phyloP scores from a whole-genome alignment of 2,797 vertebrate genomes.

The Tragopan temminckii region DNA sequence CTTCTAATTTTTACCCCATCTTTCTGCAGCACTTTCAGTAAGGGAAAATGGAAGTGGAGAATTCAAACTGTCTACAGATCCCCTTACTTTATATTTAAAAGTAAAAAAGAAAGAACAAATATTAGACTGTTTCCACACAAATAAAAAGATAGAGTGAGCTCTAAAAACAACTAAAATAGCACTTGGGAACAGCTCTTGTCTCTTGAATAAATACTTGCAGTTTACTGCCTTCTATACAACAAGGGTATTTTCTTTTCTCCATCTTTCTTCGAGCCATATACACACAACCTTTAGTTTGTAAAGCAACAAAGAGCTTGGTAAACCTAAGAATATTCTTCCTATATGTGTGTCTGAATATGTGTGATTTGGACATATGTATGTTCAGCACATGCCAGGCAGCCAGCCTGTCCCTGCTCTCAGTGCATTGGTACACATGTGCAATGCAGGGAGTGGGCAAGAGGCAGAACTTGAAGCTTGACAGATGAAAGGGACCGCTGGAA shows the following conservation, averaged over 20 bases:
- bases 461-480: background rate
- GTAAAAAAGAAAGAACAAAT: slow-evolving; percentile 16
- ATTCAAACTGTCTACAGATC: slow-evolving; percentile 1
- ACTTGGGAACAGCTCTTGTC: slow-evolving; percentile 20
- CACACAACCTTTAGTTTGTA: background rate
- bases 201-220: slow-evolving; percentile 38
- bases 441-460: background rate
- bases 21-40: background rate
- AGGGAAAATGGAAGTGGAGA: background rate
- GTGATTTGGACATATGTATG: background rate
- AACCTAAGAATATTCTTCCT: background rate
- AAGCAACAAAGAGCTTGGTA: background rate
- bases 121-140: slow-evolving; percentile 17
- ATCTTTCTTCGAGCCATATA: background rate
- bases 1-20: slow-evolving; percentile 24
- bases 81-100: slow-evolving; percentile 5
- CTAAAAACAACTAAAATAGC: slow-evolving; percentile 38
- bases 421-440: fast-evolving
- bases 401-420: background rate
- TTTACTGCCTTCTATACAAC: slow-evolving; percentile 16
- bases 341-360: background rate
- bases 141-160: slow-evolving; percentile 5
- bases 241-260: background rate
- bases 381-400: background rate
- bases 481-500: background rate